Evolutionary conservation across 2,113 vertebrate species (phyloP).

Genomic region (Tonatia bakeri): DNA sequence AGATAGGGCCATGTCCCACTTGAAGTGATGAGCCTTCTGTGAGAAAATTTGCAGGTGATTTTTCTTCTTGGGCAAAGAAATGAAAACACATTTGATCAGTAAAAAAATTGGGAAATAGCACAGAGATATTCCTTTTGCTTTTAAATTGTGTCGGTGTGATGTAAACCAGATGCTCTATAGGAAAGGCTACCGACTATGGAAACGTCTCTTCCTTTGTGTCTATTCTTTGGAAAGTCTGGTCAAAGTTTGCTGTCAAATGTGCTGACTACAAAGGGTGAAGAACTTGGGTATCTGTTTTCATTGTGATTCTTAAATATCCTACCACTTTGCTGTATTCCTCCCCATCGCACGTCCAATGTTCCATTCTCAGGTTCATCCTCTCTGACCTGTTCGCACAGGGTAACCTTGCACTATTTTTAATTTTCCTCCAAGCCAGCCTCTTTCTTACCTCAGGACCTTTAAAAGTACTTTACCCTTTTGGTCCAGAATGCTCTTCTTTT

Average conservation of each 20-base stretch:
- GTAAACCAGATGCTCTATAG: neutral
- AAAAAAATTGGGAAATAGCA: neutral
- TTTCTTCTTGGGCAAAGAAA: neutral
- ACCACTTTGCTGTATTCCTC: neutral
- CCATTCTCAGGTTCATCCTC: neutral
- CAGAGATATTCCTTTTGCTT: neutral
- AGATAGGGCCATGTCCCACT: neutral
- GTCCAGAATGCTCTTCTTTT: neutral
- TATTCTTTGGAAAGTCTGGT: neutral
- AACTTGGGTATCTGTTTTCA: neutral
- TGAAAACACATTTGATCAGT: neutral
- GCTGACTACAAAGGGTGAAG: neutral
- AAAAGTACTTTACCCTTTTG: neutral
- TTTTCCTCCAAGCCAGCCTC: neutral
- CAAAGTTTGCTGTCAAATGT: neutral
- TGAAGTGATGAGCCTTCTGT: neutral
- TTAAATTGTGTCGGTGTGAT: neutral
- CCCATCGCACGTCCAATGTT: neutral
- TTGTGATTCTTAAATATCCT: neutral
- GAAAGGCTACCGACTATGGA: neutral
- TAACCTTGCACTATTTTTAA: neutral
- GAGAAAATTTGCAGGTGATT: neutral
- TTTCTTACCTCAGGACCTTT: neutral
- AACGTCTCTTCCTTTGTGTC: neutral
- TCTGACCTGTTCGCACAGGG: neutral